These are phyloP conservation scores for Clamator glandarius DNA, from an alignment of 2,797 vertebrate genomes.

Conservation along the genomic window DNA sequence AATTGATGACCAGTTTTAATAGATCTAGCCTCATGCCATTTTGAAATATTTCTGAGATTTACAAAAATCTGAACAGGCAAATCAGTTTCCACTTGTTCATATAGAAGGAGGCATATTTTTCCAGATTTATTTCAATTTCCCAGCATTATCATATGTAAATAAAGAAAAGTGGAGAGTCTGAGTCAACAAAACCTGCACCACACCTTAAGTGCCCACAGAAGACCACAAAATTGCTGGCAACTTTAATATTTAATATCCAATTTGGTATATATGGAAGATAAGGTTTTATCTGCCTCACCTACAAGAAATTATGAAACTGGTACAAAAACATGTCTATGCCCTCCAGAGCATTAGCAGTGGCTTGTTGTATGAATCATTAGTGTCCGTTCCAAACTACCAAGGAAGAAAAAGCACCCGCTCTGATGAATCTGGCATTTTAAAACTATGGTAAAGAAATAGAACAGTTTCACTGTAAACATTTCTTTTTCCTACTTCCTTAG, in stretches of 20 bases:
- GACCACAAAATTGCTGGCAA: background rate
- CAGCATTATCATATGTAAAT: background rate
- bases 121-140: background rate
- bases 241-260: constrained; percentile 17
- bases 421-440: background rate
- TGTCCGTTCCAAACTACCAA: background rate
- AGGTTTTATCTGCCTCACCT: background rate
- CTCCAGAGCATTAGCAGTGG: constrained; percentile 3
- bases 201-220: background rate
- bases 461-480: background rate
- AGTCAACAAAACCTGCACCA: background rate
- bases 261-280: constrained; percentile 13
- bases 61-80: background rate
- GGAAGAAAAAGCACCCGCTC: background rate
- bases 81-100: background rate
- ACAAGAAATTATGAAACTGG: background rate
- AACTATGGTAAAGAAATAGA: background rate
- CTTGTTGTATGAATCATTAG: constrained; percentile 43
- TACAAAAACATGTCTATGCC: background rate
- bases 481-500: background rate
- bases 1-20: background rate
- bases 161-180: background rate
- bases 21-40: background rate
- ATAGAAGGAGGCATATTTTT: background rate
- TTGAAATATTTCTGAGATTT: background rate